Evolutionary conservation across 2,797 vertebrate genomes (phyloP).

Genomic region (Fringilla coelebs): DNA sequence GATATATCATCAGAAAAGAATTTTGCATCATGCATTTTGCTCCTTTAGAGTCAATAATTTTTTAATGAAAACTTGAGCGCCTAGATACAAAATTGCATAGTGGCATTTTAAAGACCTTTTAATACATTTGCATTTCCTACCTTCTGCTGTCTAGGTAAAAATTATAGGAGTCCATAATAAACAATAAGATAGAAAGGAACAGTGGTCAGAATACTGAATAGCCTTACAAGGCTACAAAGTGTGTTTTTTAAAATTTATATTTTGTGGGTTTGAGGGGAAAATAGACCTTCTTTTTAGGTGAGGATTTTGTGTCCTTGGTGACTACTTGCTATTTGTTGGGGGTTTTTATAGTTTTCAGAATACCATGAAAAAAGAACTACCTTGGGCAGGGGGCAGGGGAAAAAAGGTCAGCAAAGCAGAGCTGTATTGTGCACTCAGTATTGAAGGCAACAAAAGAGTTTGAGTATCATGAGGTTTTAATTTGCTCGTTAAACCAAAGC

Average conservation of each 20-base stretch:
- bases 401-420: not conserved
- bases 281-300: not conserved
- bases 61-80: not conserved
- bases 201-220: not conserved
- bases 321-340: not conserved
- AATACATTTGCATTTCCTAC: not conserved
- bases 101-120: not conserved
- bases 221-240: not conserved
- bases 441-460: not conserved
- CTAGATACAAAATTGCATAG: not conserved
- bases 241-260: not conserved
- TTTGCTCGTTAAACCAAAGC: not conserved
- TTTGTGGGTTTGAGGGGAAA: not conserved
- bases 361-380: not conserved
- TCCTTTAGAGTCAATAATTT: not conserved
- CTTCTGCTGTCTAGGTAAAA: not conserved
- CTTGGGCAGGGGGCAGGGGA: not conserved
- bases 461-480: not conserved
- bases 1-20: not conserved
- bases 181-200: not conserved
- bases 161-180: not conserved
- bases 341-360: not conserved
- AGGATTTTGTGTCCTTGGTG: not conserved
- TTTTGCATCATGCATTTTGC: not conserved
- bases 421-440: not conserved